Conservation (phyloP, 2,113 vertebrate genomes). For the Atherinomorus stipes region DNA sequence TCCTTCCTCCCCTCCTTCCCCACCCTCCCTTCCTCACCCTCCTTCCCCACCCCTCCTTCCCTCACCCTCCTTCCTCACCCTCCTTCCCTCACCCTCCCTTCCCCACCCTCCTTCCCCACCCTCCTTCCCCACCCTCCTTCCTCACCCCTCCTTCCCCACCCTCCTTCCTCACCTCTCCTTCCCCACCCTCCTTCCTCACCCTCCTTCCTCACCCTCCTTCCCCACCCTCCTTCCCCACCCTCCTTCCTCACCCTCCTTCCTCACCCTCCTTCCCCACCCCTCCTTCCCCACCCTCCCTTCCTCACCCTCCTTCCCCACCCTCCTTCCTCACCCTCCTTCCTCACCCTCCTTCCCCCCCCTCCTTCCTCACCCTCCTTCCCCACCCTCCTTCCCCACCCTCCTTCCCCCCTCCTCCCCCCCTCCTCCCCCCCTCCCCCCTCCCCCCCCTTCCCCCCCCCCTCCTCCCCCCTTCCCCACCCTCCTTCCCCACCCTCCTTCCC, state of each 20-base stretch:
- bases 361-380: constrained; percentile 30
- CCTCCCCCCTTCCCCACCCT: constrained; percentile 19
- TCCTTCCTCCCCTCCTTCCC: constrained; percentile 30
- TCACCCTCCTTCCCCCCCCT: too few species aligned
- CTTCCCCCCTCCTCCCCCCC: constrained; percentile 21
- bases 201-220: too few species aligned
- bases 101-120: constrained; percentile 21
- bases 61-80: constrained; percentile 20
- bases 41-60: constrained; percentile 12
- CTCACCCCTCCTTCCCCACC: constrained; percentile 21
- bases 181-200: constrained; percentile 10
- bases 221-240: constrained; percentile 10
- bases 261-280: too few species aligned
- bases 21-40: constrained; percentile 16
- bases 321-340: constrained; percentile 26
- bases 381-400: constrained; percentile 11
- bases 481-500: too few species aligned
- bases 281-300: constrained; percentile 22
- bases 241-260: constrained; percentile 23
- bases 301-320: constrained; percentile 20
- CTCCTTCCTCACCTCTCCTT: constrained; percentile 26
- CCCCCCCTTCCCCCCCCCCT: constrained; percentile 18
- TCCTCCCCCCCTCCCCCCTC: constrained; percentile 23
- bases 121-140: too few species aligned
- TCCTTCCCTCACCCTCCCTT: too few species aligned